Conservation (phyloP, 2,113 vertebrate species). For the Saguinus midas region DNA sequence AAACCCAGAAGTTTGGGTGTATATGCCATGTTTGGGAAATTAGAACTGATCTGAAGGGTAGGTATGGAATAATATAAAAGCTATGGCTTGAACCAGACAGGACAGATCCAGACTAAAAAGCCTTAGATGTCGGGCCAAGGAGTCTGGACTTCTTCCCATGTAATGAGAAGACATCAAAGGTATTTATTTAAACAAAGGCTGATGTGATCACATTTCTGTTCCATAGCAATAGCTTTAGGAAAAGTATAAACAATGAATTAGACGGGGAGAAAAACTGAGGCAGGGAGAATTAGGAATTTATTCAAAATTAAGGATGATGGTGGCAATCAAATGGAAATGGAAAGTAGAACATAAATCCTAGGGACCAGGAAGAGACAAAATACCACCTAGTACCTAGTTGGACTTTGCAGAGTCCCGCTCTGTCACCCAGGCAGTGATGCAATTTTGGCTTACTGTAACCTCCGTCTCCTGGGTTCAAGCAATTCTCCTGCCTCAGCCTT, state of each 20-base stretch:
- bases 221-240: background rate
- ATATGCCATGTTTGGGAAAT: background rate
- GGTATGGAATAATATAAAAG: background rate
- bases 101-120: conserved; percentile 6
- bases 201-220: background rate
- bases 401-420: background rate
- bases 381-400: background rate
- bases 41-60: background rate
- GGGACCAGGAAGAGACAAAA: too few relatives aligned
- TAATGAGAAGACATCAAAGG: background rate
- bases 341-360: background rate
- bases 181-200: conserved; percentile 10
- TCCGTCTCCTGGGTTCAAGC: too few relatives aligned
- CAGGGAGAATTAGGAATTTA: conserved; percentile 21
- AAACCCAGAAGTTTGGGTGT: background rate
- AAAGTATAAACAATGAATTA: background rate
- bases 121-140: background rate
- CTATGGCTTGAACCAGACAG: background rate
- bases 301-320: background rate
- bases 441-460: too few relatives aligned
- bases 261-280: background rate
- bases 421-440: too few relatives aligned
- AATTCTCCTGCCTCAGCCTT: too few relatives aligned
- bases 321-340: background rate
- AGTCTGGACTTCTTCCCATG: background rate